Percentiles rank a stretch among this genome's conserved stretches.
Evolutionary conservation across 2,113 vertebrate species (phyloP).

Genomic region (Corythornis cristatus): DNA sequence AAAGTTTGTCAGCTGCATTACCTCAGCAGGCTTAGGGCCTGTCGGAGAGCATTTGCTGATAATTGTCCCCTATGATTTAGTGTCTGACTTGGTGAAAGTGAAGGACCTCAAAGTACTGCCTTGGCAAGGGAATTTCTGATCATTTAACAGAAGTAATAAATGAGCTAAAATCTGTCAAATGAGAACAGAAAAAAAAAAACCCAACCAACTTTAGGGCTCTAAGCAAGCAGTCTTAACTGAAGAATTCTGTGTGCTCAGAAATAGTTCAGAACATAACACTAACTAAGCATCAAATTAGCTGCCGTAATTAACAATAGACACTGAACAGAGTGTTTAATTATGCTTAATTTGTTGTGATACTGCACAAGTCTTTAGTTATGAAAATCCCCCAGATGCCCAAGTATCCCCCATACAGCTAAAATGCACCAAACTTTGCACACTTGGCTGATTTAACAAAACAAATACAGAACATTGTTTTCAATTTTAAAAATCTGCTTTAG

Average conservation of each 20-base stretch:
- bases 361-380: constrained; percentile 55
- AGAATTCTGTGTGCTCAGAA: constrained; percentile 53
- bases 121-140: constrained; percentile 76
- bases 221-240: constrained; percentile 34
- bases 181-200: constrained; percentile 40
- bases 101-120: constrained; percentile 77
- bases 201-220: constrained; percentile 21
- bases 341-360: constrained; percentile 67
- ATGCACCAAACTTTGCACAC: constrained; percentile 35
- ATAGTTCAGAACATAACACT: constrained; percentile 51
- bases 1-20: constrained; percentile 86
- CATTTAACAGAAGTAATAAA: constrained; percentile 72
- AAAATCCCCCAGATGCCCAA: constrained; percentile 44
- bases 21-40: constrained; percentile 84
- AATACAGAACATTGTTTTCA: not conserved
- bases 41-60: constrained; percentile 87
- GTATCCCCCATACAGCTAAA: constrained; percentile 7
- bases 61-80: constrained; percentile 81
- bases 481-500: constrained; percentile 14
- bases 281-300: constrained; percentile 73
- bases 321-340: constrained; percentile 72
- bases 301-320: constrained; percentile 74
- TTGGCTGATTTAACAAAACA: constrained; percentile 12
- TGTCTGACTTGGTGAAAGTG: constrained; percentile 83
- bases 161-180: constrained; percentile 57